Percentiles rank a stretch among this genome's conserved stretches.
These are phyloP conservation scores for Hippotragus niger DNA, from an alignment of 2,113 vertebrate species.

Conservation along the genomic window DNA sequence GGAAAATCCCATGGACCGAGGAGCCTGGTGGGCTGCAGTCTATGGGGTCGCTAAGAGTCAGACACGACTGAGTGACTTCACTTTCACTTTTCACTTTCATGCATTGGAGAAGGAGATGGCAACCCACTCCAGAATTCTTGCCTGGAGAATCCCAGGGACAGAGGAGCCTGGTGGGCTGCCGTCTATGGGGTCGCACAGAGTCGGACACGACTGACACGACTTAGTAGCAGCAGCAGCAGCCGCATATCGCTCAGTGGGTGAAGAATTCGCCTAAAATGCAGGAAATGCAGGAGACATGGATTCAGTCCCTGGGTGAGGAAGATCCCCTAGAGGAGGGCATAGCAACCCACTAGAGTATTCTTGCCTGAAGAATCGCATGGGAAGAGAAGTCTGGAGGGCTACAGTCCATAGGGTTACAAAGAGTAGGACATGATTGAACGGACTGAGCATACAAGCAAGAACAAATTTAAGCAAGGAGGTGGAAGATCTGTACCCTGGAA, in stretches of 20 bases:
- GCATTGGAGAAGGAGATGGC: not conserved
- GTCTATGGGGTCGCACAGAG: fast-evolving
- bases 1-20: not conserved
- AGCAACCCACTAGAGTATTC: not conserved
- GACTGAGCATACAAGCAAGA: not conserved
- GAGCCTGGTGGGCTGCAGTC: not conserved
- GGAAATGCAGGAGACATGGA: not conserved
- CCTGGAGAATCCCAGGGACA: not conserved
- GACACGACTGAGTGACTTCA: not conserved
- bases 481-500: not conserved
- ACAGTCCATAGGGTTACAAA: not conserved
- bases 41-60: fast-evolving
- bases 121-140: not conserved
- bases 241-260: not conserved
- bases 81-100: not conserved
- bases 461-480: not conserved
- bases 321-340: not conserved
- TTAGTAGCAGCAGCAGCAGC: not conserved
- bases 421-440: not conserved
- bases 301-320: not conserved
- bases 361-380: not conserved
- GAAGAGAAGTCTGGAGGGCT: not conserved
- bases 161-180: not conserved
- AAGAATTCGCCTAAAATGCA: not conserved
- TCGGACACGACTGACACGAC: fast-evolving